Conservation (phyloP, 2,113 vertebrate genomes). For the Procavia capensis region DNA sequence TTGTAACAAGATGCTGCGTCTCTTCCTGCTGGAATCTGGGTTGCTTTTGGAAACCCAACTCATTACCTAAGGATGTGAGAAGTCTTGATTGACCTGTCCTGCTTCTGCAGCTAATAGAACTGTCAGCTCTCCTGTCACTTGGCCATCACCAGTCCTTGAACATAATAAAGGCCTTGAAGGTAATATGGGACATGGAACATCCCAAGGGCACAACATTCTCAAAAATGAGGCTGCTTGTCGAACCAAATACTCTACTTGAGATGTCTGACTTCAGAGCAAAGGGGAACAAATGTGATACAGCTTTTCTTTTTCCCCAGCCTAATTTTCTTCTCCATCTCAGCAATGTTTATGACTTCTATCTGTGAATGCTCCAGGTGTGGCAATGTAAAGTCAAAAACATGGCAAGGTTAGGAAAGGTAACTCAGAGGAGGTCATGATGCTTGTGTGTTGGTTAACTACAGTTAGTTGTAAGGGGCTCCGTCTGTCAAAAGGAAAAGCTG, state of each 20-base stretch:
- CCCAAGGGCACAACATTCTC: slow-evolving; percentile 47
- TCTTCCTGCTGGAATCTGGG: slow-evolving; percentile 77
- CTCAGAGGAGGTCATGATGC: neutral
- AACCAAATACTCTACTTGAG: slow-evolving; percentile 42
- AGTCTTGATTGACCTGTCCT: slow-evolving; percentile 52
- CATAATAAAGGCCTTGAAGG: slow-evolving; percentile 73
- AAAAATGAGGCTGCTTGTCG: slow-evolving; percentile 62
- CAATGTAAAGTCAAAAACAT: slow-evolving; percentile 14
- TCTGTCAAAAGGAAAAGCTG: slow-evolving; percentile 25
- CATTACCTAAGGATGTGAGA: slow-evolving; percentile 79
- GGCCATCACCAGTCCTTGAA: slow-evolving; percentile 63
- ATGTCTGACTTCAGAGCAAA: slow-evolving; percentile 54
- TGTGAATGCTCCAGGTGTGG: neutral
- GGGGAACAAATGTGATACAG: slow-evolving; percentile 23
- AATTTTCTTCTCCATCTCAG: slow-evolving; percentile 9
- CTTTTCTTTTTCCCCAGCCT: neutral
- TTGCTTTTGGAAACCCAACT: slow-evolving; percentile 76
- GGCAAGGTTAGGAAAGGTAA: neutral
- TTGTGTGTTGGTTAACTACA: neutral
- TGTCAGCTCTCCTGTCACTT: slow-evolving; percentile 82
- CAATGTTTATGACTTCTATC: neutral
- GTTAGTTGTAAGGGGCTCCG: neutral
- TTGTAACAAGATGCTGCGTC: neutral
- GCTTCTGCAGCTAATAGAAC: slow-evolving; percentile 83
- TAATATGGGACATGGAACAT: slow-evolving; percentile 60